A percentile compares a stretch with the other conserved stretches of the same genome.
Conservation (phyloP, 2,888 invertebrate species). For the Ferrisia virgata region DNA sequence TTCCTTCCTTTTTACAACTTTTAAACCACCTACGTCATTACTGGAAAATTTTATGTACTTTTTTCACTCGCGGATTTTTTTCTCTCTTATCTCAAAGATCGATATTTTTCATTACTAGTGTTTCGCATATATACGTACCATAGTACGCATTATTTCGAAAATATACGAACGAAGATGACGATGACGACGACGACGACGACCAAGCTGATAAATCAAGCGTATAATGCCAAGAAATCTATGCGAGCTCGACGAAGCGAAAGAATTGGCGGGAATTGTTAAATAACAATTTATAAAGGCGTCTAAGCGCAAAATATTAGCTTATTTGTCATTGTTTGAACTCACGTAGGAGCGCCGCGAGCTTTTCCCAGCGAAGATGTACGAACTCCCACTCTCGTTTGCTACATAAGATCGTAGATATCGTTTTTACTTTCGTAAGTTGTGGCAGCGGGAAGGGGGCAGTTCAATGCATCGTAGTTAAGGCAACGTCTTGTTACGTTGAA, state of each 20-base stretch:
- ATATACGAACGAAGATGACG: background rate
- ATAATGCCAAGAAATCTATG: background rate
- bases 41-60: no score
- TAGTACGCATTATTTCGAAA: background rate
- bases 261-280: constrained; percentile 1
- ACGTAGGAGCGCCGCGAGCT: background rate
- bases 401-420: background rate
- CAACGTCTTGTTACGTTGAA: no score
- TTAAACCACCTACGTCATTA: no score
- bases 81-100: no score
- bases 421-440: background rate
- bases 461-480: no score
- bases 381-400: no score
- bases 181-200: background rate
- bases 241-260: background rate
- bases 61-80: no score
- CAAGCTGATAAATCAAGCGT: constrained; percentile 4
- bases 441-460: no score
- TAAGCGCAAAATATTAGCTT: background rate
- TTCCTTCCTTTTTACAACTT: no score
- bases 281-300: background rate
- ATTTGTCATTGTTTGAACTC: background rate
- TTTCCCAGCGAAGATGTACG: background rate
- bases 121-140: no score
- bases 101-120: background rate